Conservation (phyloP, 2,113 vertebrate genomes). For the Petroica traversi region DNA sequence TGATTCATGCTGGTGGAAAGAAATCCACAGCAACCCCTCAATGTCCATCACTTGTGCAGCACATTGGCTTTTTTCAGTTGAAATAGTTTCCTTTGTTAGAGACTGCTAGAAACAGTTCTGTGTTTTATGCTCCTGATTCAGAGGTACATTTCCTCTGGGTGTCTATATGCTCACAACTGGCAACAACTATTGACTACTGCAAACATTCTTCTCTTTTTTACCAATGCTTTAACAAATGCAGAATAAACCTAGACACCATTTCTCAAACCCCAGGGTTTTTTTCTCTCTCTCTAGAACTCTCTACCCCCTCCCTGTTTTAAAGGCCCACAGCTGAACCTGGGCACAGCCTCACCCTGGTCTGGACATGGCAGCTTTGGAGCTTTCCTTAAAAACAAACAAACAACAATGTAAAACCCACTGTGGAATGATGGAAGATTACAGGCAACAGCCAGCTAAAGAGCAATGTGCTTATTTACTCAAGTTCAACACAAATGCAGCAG, state of each 20-base stretch:
- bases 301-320: background rate
- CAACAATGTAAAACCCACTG: background rate
- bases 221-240: background rate
- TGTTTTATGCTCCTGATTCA: background rate
- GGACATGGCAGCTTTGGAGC: rapidly evolving
- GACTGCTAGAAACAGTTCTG: background rate
- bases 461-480: background rate
- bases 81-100: background rate
- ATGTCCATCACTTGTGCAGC: background rate
- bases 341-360: background rate
- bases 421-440: background rate
- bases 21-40: background rate
- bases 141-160: background rate
- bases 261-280: background rate
- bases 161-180: background rate
- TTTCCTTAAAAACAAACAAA: background rate
- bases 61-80: background rate
- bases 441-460: background rate
- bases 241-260: background rate
- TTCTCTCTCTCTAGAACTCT: background rate
- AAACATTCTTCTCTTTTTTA: background rate
- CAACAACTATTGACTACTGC: background rate
- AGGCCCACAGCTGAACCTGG: background rate
- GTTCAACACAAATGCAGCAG: background rate
- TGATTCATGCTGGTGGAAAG: background rate